These are phyloP conservation scores for Ornithoptera priamus DNA, from an alignment of 2,888 invertebrate genomes.

Conservation along the genomic window DNA sequence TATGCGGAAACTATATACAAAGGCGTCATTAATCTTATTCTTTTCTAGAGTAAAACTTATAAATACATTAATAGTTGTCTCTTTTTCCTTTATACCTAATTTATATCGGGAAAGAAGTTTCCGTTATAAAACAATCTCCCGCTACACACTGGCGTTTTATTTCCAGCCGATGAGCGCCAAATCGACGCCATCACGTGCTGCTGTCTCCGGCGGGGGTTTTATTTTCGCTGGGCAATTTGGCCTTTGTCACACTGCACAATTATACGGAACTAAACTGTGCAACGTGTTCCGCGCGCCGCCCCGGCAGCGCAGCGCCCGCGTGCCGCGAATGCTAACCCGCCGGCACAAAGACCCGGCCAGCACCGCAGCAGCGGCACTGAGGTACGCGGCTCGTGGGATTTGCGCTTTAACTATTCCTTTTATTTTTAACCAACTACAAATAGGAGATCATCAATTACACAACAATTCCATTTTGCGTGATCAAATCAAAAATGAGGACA, in stretches of 20 bases:
- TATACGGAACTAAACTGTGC: constrained; percentile 46
- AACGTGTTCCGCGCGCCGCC: constrained; percentile 53
- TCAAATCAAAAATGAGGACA: too few species aligned
- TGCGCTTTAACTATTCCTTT: not conserved
- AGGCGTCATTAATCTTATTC: too few species aligned
- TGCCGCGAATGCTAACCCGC: constrained; percentile 29
- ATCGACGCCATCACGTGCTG: constrained; percentile 13
- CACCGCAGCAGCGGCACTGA: constrained; percentile 1
- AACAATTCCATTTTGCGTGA: too few species aligned
- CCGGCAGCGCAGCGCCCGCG: constrained; percentile 43
- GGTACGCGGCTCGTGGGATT: constrained; percentile 21
- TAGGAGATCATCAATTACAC: too few species aligned
- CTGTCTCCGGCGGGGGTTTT: constrained; percentile 36
- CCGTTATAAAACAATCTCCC: too few species aligned
- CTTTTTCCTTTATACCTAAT: too few species aligned
- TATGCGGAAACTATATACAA: too few species aligned
- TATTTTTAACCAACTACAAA: too few species aligned
- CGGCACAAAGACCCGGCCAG: constrained; percentile 32
- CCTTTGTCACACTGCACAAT: constrained; percentile 25
- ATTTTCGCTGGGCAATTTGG: constrained; percentile 23
- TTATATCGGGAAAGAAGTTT: too few species aligned
- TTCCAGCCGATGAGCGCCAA: not conserved
- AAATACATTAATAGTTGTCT: too few species aligned
- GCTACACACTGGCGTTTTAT: not conserved
- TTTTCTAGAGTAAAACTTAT: too few species aligned